These are phyloP conservation scores for Pantherophis vulpinus DNA, from an alignment of 2,797 vertebrate species.

Conservation along the genomic window DNA sequence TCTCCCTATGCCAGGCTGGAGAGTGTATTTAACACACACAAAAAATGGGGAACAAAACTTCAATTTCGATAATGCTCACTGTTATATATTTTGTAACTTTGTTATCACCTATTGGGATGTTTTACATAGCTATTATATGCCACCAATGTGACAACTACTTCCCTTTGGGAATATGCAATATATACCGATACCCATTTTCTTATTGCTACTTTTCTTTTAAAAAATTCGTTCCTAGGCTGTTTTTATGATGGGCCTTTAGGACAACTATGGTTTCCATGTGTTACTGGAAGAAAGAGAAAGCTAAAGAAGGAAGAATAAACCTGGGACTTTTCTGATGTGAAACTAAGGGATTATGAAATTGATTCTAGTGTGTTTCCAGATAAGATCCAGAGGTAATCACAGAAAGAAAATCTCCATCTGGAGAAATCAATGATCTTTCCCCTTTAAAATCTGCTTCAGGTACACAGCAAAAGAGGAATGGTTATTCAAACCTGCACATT, in stretches of 20 bases:
- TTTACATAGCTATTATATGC: not conserved
- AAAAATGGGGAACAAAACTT: not conserved
- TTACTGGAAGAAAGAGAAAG: not conserved
- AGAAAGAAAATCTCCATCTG: not conserved
- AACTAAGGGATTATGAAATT: not conserved
- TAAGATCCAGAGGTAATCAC: not conserved
- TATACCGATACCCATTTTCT: not conserved
- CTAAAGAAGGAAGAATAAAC: not conserved
- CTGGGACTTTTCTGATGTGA: not conserved
- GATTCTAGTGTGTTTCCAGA: not conserved
- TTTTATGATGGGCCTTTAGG: not conserved
- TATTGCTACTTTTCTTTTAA: not conserved
- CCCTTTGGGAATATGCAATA: not conserved
- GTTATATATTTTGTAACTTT: not conserved
- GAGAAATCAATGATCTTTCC: not conserved
- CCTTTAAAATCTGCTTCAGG: not conserved
- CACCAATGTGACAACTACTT: not conserved
- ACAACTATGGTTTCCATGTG: not conserved
- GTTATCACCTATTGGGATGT: not conserved
- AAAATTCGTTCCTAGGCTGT: not conserved
- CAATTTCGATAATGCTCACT: not conserved
- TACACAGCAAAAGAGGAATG: not conserved
- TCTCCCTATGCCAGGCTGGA: not conserved
- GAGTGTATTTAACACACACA: not conserved
- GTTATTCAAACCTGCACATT: not conserved